These are phyloP conservation scores for Stegodyphus mimosarum DNA, from an alignment of 1,140 invertebrate species.

Conservation along the genomic window DNA sequence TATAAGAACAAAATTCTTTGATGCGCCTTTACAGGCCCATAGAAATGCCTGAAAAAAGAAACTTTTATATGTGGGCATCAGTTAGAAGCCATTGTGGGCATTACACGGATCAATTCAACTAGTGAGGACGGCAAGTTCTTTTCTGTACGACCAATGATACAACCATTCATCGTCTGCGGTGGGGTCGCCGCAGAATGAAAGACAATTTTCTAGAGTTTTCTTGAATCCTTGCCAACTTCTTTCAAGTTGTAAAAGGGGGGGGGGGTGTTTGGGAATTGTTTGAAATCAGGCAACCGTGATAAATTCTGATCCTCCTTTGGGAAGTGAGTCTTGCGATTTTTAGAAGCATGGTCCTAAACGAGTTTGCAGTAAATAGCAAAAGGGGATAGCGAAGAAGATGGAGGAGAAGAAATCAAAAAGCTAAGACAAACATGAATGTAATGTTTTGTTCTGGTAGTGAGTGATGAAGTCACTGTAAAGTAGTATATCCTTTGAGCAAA, in stretches of 20 bases:
- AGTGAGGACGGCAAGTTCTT: slow-evolving; percentile 8
- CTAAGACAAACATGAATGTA: slow-evolving; percentile 18
- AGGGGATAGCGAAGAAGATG: background rate
- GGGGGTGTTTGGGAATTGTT: slow-evolving; percentile 24
- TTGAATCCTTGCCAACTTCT: slow-evolving; percentile 46
- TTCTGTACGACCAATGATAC: slow-evolving; percentile 26
- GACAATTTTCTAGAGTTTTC: slow-evolving; percentile 46
- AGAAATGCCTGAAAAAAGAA: background rate
- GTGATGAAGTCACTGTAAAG: slow-evolving; percentile 13
- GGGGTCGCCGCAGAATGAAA: slow-evolving; percentile 9
- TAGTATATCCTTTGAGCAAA: too few relatives aligned
- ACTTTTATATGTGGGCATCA: slow-evolving; percentile 13
- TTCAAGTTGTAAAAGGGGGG: slow-evolving; percentile 28
- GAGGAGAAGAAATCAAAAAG: background rate
- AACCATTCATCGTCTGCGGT: slow-evolving; percentile 1
- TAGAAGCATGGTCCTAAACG: background rate
- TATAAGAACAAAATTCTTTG: too few relatives aligned
- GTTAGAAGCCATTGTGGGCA: slow-evolving; percentile 33
- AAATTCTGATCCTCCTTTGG: slow-evolving; percentile 31
- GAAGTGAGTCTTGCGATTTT: background rate
- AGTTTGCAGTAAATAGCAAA: background rate
- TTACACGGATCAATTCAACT: slow-evolving; percentile 52
- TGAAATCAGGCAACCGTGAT: slow-evolving; percentile 36
- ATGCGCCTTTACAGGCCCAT: too few relatives aligned
- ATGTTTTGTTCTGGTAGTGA: slow-evolving; percentile 19